These are phyloP conservation scores for Myotis davidii DNA, from an alignment of 2,113 vertebrate species.

Conservation along the genomic window DNA sequence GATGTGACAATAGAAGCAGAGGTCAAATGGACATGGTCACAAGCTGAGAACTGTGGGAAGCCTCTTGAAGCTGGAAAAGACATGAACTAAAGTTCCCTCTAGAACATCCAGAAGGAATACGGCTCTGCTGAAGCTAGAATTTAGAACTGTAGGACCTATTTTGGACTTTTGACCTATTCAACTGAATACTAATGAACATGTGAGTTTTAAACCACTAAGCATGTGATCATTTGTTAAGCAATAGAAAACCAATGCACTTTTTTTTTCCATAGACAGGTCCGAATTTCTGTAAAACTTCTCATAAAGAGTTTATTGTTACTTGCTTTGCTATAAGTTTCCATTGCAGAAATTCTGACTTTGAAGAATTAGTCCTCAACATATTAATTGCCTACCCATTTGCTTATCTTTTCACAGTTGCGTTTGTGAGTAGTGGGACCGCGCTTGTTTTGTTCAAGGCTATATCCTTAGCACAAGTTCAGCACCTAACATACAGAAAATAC, in stretches of 20 bases:
- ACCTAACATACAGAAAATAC: background rate
- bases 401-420: background rate
- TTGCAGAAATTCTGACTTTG: background rate
- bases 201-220: background rate
- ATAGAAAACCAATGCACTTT: background rate
- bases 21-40: background rate
- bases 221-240: background rate
- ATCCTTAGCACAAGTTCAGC: background rate
- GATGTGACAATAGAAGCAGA: background rate
- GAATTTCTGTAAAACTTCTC: background rate
- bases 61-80: background rate
- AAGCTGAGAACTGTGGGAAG: background rate
- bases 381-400: background rate
- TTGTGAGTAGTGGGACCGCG: background rate
- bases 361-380: background rate
- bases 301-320: background rate
- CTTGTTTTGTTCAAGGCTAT: background rate
- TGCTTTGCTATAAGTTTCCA: background rate
- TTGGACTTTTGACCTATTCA: background rate
- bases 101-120: background rate
- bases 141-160: background rate
- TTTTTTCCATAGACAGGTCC: background rate
- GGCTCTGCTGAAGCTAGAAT: background rate
- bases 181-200: background rate
- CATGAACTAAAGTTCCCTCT: background rate